Evolutionary conservation across 2,797 vertebrate species (phyloP).

Genomic region (Amphiprion clarkii): DNA sequence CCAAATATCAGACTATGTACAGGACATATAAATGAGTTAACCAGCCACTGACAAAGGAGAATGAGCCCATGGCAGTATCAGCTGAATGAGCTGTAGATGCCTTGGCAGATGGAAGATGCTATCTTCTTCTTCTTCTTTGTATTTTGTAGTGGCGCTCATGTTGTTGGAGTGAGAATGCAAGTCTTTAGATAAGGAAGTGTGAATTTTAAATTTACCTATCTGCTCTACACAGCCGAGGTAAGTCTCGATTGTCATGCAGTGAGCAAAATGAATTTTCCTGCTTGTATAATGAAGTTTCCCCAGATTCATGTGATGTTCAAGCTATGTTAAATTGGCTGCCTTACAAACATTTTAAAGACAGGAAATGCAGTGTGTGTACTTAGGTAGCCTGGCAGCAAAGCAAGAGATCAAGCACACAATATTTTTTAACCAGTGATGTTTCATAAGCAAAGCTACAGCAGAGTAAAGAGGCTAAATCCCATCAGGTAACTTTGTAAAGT

Average conservation of each 20-base stretch:
- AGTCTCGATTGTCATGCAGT: slow-evolving; percentile 31
- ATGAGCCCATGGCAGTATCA: neutral
- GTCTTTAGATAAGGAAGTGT: slow-evolving; percentile 42
- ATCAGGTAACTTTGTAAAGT: neutral
- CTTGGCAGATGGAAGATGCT: neutral
- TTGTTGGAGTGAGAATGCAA: slow-evolving; percentile 27
- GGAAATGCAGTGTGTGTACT: neutral
- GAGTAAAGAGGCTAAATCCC: slow-evolving; percentile 1
- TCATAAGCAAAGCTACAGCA: neutral
- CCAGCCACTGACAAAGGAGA: neutral
- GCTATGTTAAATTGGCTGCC: slow-evolving; percentile 21
- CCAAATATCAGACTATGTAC: neutral
- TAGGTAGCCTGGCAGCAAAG: neutral
- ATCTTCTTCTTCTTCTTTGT: slow-evolving; percentile 11
- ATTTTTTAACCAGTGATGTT: slow-evolving; percentile 3
- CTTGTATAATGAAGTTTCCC: slow-evolving; percentile 34
- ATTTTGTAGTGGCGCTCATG: slow-evolving; percentile 15
- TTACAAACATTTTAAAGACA: slow-evolving; percentile 4
- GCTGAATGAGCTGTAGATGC: neutral
- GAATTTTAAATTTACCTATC: slow-evolving; percentile 44
- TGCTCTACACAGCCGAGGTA: slow-evolving; percentile 29
- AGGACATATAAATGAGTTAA: slow-evolving; percentile 10
- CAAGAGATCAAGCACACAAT: neutral
- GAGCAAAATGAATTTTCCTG: slow-evolving; percentile 48
- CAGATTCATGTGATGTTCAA: slow-evolving; percentile 37